A percentile compares a stretch with the other conserved stretches of the same genome.
These are phyloP conservation scores for Psilanteris sp. DNA, from an alignment of 1,140 invertebrate species.

Conservation along the genomic window DNA sequence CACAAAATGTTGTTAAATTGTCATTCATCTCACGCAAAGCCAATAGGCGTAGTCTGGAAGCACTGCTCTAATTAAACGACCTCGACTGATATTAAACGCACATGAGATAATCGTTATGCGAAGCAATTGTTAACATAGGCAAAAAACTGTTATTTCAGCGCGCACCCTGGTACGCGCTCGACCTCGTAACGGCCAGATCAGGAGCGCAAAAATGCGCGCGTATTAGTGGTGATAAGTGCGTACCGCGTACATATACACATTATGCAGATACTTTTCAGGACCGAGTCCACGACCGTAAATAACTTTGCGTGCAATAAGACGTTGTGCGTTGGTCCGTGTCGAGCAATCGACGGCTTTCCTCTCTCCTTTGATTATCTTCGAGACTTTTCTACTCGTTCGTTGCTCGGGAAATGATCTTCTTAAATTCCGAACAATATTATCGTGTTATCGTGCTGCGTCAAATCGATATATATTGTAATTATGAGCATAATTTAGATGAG, in stretches of 20 bases:
- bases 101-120: slow-evolving; percentile 61
- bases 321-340: slow-evolving; percentile 62
- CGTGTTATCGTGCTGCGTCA: too few relatives aligned
- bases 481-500: too few relatives aligned
- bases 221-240: slow-evolving; percentile 48
- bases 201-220: slow-evolving; percentile 25
- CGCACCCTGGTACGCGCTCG: slow-evolving; percentile 41
- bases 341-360: slow-evolving; percentile 50
- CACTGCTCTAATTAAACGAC: slow-evolving; percentile 38
- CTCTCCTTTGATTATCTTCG: slow-evolving; percentile 44
- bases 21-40: slow-evolving; percentile 7
- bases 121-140: slow-evolving; percentile 62
- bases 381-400: slow-evolving; percentile 38
- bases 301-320: slow-evolving; percentile 56
- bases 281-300: slow-evolving; percentile 46
- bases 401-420: slow-evolving; percentile 39
- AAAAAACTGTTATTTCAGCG: slow-evolving; percentile 66
- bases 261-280: slow-evolving; percentile 60
- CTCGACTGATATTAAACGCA: slow-evolving; percentile 53
- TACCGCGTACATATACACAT: slow-evolving; percentile 34
- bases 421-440: slow-evolving; percentile 14
- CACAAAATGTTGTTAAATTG: slow-evolving; percentile 38
- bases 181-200: slow-evolving; percentile 34
- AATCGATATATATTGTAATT: too few relatives aligned
- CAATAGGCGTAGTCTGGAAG: slow-evolving; percentile 48